These are phyloP conservation scores for Tortrix viridana DNA, from an alignment of 2,888 invertebrate species.

Conservation along the genomic window DNA sequence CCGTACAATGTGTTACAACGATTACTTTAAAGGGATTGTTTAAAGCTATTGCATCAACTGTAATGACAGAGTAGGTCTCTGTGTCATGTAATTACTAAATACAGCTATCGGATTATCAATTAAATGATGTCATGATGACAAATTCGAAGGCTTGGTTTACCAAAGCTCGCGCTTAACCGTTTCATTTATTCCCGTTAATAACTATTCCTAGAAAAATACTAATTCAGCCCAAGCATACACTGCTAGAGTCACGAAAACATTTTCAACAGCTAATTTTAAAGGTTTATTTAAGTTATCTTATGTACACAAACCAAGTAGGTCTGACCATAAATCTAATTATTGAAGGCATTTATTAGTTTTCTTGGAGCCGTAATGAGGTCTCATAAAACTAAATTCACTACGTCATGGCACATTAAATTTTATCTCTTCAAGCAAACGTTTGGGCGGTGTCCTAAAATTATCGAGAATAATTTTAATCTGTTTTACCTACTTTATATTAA, in stretches of 20 bases:
- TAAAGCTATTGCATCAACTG: slow-evolving; percentile 53
- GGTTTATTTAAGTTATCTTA: not conserved
- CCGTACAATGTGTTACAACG: not conserved
- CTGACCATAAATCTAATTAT: slow-evolving; percentile 18
- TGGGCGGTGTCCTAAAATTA: slow-evolving; percentile 63
- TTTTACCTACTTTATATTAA: slow-evolving; percentile 59
- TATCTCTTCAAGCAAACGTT: slow-evolving; percentile 61
- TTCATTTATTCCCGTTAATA: not conserved
- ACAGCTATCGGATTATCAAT: slow-evolving; percentile 54
- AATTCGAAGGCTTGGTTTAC: slow-evolving; percentile 23
- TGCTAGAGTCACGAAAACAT: no score
- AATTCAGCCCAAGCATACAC: not conserved
- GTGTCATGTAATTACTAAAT: slow-evolving; percentile 53
- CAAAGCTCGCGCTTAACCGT: not conserved
- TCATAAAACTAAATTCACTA: slow-evolving; percentile 47
- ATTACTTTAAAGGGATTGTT: slow-evolving; percentile 38
- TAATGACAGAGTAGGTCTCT: slow-evolving; percentile 51
- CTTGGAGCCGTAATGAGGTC: slow-evolving; percentile 13
- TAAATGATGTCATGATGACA: slow-evolving; percentile 60
- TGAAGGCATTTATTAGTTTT: slow-evolving; percentile 21
- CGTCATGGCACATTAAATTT: slow-evolving; percentile 58
- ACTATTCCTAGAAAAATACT: not conserved
- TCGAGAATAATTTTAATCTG: slow-evolving; percentile 57
- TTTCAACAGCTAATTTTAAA: not conserved
- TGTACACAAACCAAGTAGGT: slow-evolving; percentile 11